Evolutionary conservation across 2,888 invertebrate genomes (phyloP).

Genomic region (Caenorhabditis zanzibari): DNA sequence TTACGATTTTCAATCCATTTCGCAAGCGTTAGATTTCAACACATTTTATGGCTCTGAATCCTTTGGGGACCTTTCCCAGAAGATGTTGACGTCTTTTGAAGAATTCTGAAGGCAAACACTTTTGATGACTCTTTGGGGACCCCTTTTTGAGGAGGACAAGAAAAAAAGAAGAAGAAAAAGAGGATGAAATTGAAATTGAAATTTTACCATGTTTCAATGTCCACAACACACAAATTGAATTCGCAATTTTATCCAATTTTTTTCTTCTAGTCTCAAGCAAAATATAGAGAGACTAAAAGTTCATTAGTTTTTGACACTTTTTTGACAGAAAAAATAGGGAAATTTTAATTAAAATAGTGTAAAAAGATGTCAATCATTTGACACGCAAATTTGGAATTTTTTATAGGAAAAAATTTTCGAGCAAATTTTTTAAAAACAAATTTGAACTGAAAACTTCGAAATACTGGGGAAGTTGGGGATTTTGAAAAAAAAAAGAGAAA

Average conservation of each 20-base stretch:
- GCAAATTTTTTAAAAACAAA: no score
- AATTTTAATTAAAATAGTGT: no score
- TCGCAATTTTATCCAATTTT: no score
- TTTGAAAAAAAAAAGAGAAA: no score
- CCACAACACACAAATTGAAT: constrained; percentile 2
- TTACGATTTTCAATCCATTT: not conserved
- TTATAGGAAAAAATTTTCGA: no score
- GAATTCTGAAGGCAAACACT: not conserved
- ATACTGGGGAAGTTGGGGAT: no score
- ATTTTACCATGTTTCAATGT: not conserved
- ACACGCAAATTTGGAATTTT: no score
- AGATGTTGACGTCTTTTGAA: constrained; percentile 6
- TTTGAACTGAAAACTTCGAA: no score
- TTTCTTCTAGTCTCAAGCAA: not conserved
- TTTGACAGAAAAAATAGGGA: no score
- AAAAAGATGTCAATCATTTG: no score
- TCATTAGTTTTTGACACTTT: not conserved
- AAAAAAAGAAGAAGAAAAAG: not conserved
- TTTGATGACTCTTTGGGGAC: constrained; percentile 22
- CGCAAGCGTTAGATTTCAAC: not conserved
- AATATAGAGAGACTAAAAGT: no score
- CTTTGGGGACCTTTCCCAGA: not conserved
- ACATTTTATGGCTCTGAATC: not conserved
- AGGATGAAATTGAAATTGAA: constrained; percentile 2
- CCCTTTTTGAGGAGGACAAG: not conserved